Conservation (phyloP, 2,888 invertebrate genomes). For the Congeria kusceri region DNA sequence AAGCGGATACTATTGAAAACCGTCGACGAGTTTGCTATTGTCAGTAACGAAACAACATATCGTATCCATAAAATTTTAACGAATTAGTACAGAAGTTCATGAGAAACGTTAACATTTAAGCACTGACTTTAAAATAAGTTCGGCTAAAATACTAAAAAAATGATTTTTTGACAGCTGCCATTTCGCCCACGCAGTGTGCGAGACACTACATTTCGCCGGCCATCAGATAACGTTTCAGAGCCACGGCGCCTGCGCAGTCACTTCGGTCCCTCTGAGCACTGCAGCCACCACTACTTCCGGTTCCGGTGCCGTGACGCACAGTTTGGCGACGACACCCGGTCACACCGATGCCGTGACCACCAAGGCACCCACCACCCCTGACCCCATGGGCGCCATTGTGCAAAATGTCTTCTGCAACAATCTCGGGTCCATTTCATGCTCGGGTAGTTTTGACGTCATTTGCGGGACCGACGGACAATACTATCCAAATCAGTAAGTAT, state of each 20-base stretch:
- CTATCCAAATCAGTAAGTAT: conserved; percentile 51
- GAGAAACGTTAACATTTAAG: no score
- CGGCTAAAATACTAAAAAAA: no score
- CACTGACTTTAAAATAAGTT: no score
- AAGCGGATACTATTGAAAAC: no score
- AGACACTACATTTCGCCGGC: conserved; percentile 33
- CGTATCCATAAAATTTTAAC: no score
- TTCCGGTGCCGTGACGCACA: background rate
- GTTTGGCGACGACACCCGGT: no score
- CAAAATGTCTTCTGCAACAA: conserved; percentile 54
- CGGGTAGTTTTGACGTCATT: conserved; percentile 23
- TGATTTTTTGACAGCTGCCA: conserved; percentile 54
- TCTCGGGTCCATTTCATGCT: conserved; percentile 32
- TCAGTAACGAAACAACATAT: no score
- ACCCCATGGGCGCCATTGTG: conserved; percentile 31
- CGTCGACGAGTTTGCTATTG: no score
- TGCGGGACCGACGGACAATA: conserved; percentile 56
- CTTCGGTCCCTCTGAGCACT: conserved; percentile 12
- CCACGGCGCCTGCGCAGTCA: conserved; percentile 43
- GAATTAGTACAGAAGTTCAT: no score
- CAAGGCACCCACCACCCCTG: conserved; percentile 9
- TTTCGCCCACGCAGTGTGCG: conserved; percentile 57
- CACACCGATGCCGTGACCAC: background rate
- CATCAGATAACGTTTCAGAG: conserved; percentile 24
- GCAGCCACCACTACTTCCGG: conserved; percentile 7